Conservation (phyloP, 2,113 vertebrate genomes). For the Catharus fuscescens region DNA sequence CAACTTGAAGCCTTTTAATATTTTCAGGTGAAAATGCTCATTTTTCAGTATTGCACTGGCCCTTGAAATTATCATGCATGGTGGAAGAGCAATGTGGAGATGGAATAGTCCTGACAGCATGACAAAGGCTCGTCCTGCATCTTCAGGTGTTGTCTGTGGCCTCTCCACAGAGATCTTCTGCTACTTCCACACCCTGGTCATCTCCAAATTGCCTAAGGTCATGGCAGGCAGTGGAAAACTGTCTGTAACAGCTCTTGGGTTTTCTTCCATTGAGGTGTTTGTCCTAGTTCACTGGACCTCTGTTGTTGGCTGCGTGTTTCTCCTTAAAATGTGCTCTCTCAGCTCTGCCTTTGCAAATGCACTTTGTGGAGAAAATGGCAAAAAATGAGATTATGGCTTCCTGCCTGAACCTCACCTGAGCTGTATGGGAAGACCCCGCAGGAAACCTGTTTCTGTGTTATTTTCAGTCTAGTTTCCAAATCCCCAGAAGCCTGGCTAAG, state of each 20-base stretch:
- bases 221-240: neutral
- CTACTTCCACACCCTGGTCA: neutral
- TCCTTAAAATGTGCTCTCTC: neutral
- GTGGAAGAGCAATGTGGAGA: neutral
- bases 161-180: neutral
- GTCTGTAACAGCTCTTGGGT: neutral
- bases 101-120: neutral
- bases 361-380: neutral
- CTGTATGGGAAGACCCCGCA: neutral
- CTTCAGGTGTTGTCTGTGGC: neutral
- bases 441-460: neutral
- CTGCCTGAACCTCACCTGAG: neutral
- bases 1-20: neutral
- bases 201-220: neutral
- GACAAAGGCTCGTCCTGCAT: neutral
- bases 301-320: neutral
- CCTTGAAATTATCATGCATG: neutral
- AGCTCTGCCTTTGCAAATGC: neutral
- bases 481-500: neutral
- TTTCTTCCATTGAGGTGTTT: neutral
- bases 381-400: neutral
- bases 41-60: neutral
- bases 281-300: neutral
- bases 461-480: conserved; percentile 5
- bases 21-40: neutral